phyloP scores from a whole-genome alignment of 1,140 invertebrate species.

The Drosophila trapezifrons region DNA sequence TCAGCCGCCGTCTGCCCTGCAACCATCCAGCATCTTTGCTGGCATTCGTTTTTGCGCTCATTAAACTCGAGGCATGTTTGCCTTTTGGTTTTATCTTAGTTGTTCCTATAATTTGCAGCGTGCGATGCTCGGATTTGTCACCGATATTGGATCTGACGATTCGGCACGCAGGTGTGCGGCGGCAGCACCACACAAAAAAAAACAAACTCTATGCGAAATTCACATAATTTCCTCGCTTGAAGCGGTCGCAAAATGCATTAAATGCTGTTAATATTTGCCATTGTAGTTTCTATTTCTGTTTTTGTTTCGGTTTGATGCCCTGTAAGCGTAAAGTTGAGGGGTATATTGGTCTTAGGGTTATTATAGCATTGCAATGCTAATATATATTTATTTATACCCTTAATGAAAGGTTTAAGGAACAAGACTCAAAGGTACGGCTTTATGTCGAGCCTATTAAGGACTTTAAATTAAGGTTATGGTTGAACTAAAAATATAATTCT shows the following conservation, averaged over 20 bases:
- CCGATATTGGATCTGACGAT: conserved; percentile 56
- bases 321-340: not conserved
- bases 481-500: no score
- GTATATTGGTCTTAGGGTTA: no score
- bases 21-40: conserved; percentile 54
- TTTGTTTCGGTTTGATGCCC: conserved; percentile 40
- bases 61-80: conserved; percentile 67
- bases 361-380: no score
- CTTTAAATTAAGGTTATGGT: no score
- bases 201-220: conserved; percentile 53
- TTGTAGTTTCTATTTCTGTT: conserved; percentile 14
- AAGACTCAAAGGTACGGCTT: no score
- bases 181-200: conserved; percentile 9
- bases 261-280: conserved; percentile 53
- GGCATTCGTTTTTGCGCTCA: conserved; percentile 63
- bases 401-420: no score
- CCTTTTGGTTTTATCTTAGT: conserved; percentile 10
- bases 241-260: conserved; percentile 76
- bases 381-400: no score
- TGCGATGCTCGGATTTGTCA: conserved; percentile 55
- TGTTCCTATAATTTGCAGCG: conserved; percentile 13
- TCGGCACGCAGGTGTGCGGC: conserved; percentile 76
- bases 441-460: no score
- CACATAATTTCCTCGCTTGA: conserved; percentile 74
- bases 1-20: conserved; percentile 43